Base-by-base conservation (phyloP, 2,888 invertebrate species). In the Hoplodrina blanda region DNA sequence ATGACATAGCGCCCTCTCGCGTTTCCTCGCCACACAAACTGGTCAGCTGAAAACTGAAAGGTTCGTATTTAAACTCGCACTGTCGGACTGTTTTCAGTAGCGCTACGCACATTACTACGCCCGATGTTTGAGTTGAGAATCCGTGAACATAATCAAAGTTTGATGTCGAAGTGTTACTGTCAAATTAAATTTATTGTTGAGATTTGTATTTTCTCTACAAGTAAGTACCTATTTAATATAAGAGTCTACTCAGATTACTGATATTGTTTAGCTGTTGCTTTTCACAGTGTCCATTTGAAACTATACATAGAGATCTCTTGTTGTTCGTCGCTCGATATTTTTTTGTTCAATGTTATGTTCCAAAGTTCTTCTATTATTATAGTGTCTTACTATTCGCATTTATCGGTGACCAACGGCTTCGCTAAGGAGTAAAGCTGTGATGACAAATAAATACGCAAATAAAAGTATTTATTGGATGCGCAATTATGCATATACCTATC, bases 11-110 rank as follows among this genome's bases (percentile, higher is more conserved):
- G 91, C 92, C 92, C 90, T 92, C 92, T 92, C 70, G 80, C 79
- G 85, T 72, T 73, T 69, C 59, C 52, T 33, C 57, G 52, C n/a
- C 25, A 83, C 76, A 91, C 89, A 76, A 91, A 83, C 84, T 87
- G 73, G 87, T 80, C 86, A 67, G 68, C 90, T 90, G 90, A 89
- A 91, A 88, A 76, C 91, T 89, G 88, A 87, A 91, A 88, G 89
- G 88, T 90, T 90, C 86, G 69, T 62, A 73, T 77, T 77, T 74
- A 80, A 74, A 69, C 74, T 65, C 69, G 59, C 67, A 76, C 72
- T 72, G 78, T 72, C 62, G 63, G 74, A 83, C 52, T 80, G 64
- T 66, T 73, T 69, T 74, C 81, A 66, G 81, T 72, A 81, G 77
- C 81, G 81, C 65, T 72, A 72, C 81, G 56, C 63, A 78, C 56